Percentiles rank a stretch among this genome's conserved stretches.
Evolutionary conservation across 2,888 invertebrate genomes (phyloP).

Genomic region (Cyclophora albipunctata): DNA sequence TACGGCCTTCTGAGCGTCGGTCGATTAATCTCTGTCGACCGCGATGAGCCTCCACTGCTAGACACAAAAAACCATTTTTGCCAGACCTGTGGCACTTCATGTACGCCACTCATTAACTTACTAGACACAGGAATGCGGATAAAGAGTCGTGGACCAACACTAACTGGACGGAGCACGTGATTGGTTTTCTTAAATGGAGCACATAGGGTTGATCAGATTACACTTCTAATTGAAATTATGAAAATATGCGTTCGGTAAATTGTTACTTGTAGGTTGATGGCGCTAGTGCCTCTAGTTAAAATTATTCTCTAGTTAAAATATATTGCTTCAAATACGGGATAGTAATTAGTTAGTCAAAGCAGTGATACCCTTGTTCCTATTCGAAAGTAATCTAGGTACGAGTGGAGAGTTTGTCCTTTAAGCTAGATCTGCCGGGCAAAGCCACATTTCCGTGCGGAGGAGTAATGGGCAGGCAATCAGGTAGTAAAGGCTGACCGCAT

Average conservation of each 20-base stretch:
- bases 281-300: too few species aligned
- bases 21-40: slow-evolving; percentile 69
- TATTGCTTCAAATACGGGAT: too few species aligned
- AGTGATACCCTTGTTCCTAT: too few species aligned
- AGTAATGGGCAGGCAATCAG: slow-evolving; percentile 29
- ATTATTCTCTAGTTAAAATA: too few species aligned
- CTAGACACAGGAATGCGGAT: slow-evolving; percentile 16
- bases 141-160: slow-evolving; percentile 25
- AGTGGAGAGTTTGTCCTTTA: slow-evolving; percentile 23
- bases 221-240: slow-evolving; percentile 39
- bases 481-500: slow-evolving; percentile 23
- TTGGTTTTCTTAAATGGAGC: slow-evolving; percentile 37
- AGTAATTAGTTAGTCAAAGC: too few species aligned
- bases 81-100: slow-evolving; percentile 39
- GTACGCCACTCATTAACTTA: slow-evolving; percentile 32
- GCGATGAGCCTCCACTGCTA: slow-evolving; percentile 54
- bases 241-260: slow-evolving; percentile 16
- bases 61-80: slow-evolving; percentile 49
- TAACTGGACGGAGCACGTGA: slow-evolving; percentile 33
- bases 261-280: too few species aligned
- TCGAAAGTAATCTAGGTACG: slow-evolving; percentile 24
- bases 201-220: slow-evolving; percentile 40
- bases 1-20: slow-evolving; percentile 55
- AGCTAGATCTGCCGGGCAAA: slow-evolving; percentile 24
- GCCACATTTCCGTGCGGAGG: slow-evolving; percentile 23